Conservation (phyloP, 2,113 vertebrate genomes). For the Pholis gunnellus region DNA sequence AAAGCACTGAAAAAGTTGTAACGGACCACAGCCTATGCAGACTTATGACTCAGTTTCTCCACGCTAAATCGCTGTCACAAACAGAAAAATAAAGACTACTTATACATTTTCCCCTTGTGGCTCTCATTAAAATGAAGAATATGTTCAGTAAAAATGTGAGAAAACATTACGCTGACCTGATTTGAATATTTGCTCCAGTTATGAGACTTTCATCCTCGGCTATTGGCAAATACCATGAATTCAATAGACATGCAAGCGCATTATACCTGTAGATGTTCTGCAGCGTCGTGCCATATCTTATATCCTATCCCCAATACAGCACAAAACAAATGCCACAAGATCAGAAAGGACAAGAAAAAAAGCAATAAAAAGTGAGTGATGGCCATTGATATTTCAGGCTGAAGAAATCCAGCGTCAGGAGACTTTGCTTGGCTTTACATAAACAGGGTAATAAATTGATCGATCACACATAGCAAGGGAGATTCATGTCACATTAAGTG, state of each 20-base stretch:
- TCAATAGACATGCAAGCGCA: constrained; percentile 23
- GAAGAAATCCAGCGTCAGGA: constrained; percentile 64
- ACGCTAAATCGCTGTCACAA: neutral
- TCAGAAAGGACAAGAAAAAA: constrained; percentile 59
- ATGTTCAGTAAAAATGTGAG: neutral
- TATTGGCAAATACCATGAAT: neutral
- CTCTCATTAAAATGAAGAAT: neutral
- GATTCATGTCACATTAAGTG: constrained; percentile 79
- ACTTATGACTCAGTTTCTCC: neutral
- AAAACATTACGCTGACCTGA: neutral
- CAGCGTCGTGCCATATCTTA: constrained; percentile 36
- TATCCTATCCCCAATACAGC: constrained; percentile 27
- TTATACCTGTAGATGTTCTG: constrained; percentile 29
- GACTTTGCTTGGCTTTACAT: constrained; percentile 80
- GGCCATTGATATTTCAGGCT: constrained; percentile 77
- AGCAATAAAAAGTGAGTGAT: constrained; percentile 79
- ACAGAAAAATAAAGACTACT: neutral
- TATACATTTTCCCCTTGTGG: neutral
- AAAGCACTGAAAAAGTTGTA: neutral
- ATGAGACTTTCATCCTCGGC: neutral
- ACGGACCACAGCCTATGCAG: neutral
- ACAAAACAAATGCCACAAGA: constrained; percentile 70
- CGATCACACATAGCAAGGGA: constrained; percentile 75
- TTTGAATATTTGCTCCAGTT: constrained; percentile 4
- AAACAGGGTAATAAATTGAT: constrained; percentile 84